Base-by-base conservation (phyloP, 1,140 invertebrate genomes). In the Cydia amplana region DNA sequence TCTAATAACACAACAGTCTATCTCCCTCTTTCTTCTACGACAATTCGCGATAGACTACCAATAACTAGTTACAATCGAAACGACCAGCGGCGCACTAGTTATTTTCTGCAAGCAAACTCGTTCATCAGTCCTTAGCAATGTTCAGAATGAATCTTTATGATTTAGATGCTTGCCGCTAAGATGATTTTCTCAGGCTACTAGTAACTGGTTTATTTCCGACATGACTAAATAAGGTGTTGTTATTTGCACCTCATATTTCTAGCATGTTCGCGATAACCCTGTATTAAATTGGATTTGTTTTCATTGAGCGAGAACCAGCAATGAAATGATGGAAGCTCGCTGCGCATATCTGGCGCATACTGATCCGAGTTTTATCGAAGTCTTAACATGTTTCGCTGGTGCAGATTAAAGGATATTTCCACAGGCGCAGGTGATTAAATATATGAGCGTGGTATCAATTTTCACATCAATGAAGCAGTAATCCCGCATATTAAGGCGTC, bases 161-260 rank as follows among this genome's bases (percentile, higher is more conserved):
- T 88, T 85, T 87, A 88, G 83, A 81, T 87, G 79, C 74, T 78
- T 80, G 79, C 14, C 78, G 79, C 81, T 78, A 83, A 81, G 82
- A 89, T 85, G 49, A 73, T 51, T 89, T 91, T 90, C 89, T 90
- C 89, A 92, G 87, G 85, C 85, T 84, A 82, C 84, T 81, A 78
- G 79, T 76, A 80, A 91, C 90, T 87, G 82, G 88, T 90, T 89
- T 79, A 80, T 83, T 87, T 87, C 84, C 87, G 82, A 83, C 81
- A 84, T 77, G 73, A 78, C 89, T 87, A 89, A 87, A 89, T 91
- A 91, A 83, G 86, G 89, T 80, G 80, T 78, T 84, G 81, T 82
- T 88, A 89, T 91, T 88, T 89, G 80, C 84, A 85, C 85, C 83
- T 86, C 79, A 83, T 80, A 84, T 82, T 84, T 81, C 76, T 77